Evolutionary conservation across 2,888 invertebrate species (phyloP).

Genomic region (Idaea aversata): DNA sequence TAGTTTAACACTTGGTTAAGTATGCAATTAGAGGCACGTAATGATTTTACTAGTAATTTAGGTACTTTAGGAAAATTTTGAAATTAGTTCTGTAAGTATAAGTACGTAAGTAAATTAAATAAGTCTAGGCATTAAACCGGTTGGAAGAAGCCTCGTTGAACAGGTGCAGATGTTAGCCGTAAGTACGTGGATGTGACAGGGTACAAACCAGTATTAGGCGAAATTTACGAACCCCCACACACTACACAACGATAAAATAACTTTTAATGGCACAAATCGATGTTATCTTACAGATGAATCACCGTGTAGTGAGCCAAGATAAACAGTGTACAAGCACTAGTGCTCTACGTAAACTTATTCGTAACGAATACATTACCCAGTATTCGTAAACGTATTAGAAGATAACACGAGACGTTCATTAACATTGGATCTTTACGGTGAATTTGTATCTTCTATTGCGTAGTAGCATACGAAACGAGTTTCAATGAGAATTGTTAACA

Average conservation of each 20-base stretch:
- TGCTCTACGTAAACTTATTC: constrained; percentile 48
- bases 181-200: constrained; percentile 54
- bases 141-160: constrained; percentile 28
- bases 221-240: constrained; percentile 57
- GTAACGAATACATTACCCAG: constrained; percentile 35
- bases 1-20: constrained; percentile 18
- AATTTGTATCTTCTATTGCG: constrained; percentile 22
- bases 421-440: constrained; percentile 31
- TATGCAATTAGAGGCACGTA: constrained; percentile 24
- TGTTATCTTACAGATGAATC: constrained; percentile 61
- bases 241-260: constrained; percentile 51
- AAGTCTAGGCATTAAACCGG: constrained; percentile 38
- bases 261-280: constrained; percentile 63
- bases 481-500: background rate
- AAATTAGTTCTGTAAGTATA: constrained; percentile 24
- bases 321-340: constrained; percentile 47
- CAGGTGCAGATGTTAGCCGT: constrained; percentile 53
- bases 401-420: constrained; percentile 36
- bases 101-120: constrained; percentile 11
- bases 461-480: background rate
- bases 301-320: constrained; percentile 41
- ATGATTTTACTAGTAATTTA: constrained; percentile 31
- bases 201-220: constrained; percentile 60
- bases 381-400: constrained; percentile 37
- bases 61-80: constrained; percentile 28